Base-by-base conservation (phyloP, 2,113 vertebrate genomes). In the Noctilio leporinus region DNA sequence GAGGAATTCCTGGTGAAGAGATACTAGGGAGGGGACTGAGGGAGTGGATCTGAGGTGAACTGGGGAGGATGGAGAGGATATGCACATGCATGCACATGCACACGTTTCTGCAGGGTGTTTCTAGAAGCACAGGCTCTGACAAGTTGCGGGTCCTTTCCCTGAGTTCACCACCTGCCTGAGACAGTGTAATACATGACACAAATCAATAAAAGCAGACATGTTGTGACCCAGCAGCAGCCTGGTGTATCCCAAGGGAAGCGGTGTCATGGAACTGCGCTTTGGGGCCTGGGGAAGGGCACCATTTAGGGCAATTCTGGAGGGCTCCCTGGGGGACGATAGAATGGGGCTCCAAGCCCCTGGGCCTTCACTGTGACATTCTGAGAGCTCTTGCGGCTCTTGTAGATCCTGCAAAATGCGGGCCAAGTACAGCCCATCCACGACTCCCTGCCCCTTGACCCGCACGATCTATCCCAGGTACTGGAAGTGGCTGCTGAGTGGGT, bases 201-300 rank as follows among this genome's bases (percentile, higher is more conserved):
- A 90, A 75, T 85, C 65, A 97, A 97, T 96, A 97, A 97, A 97
- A 35, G 35, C 35, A 67, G 53, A 85, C 24, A 73, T 85, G 93
- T n/a, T 89, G 40, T 53, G 64, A 93, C 51, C 55, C 12, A 45
- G 51, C 1, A 49, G 82, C 69, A 91, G 75, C 80, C 49, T 95
- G 84, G 38, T 87, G 20, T 92, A 51, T 96, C 45, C n/a, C 49
- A 35, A 94, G 7, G 75, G 91, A 55, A 55, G n/a, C 0, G 1
- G 14, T 38, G 65, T 57, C 76, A 78, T 5, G 12, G 72, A 47
- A 47, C 22, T 40, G 38, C 38, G 84, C 6, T 9, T 38, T 59
- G 53, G n/a, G 65, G 67, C 3, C 33, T 73, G 35, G 33, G 33
- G 43, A 55, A 76, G n/a, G 28, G 24, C 67, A 43, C 20, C 4